Evolutionary conservation across 2,888 invertebrate genomes (phyloP).

Genomic region (Cynaeus angustus): DNA sequence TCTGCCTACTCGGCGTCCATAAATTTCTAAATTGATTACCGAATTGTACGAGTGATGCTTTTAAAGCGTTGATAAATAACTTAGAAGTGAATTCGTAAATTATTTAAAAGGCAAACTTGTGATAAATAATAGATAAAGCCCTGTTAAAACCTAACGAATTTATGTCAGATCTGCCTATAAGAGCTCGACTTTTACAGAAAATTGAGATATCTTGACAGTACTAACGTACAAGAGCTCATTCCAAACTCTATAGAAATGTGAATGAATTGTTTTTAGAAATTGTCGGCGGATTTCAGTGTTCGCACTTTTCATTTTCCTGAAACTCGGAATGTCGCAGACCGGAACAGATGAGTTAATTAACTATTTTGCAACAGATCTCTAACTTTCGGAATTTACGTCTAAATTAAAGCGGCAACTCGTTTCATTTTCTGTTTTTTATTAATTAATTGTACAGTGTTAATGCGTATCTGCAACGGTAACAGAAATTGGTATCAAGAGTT

Average conservation of each 20-base stretch:
- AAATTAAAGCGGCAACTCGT: constrained; percentile 50
- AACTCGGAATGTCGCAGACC: constrained; percentile 50
- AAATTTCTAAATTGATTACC: constrained; percentile 1
- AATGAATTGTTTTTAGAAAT: constrained; percentile 40
- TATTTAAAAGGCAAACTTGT: background rate
- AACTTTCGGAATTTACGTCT: constrained; percentile 52
- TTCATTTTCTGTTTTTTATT: constrained; percentile 45
- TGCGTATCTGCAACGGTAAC: too few relatives aligned
- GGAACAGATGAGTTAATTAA: constrained; percentile 55
- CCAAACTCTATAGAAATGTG: constrained; percentile 30
- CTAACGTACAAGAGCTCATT: constrained; percentile 26
- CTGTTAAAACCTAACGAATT: constrained; percentile 20
- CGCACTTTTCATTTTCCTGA: constrained; percentile 44
- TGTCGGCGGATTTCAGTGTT: constrained; percentile 28
- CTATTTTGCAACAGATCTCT: constrained; percentile 52
- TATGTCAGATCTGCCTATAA: constrained; percentile 14
- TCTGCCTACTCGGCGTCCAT: background rate
- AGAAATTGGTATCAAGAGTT: too few relatives aligned
- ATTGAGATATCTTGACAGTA: constrained; percentile 14
- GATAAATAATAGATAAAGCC: constrained; percentile 16
- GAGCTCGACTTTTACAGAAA: constrained; percentile 15
- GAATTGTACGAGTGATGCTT: constrained; percentile 6
- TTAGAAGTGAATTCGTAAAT: constrained; percentile 14
- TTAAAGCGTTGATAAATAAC: constrained; percentile 19
- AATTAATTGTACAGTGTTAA: constrained; percentile 50